Percentiles rank a stretch among this genome's conserved stretches.
Conservation (phyloP, 92 coral and sea anemone species). For the Umimayanthus kanabou region DNA sequence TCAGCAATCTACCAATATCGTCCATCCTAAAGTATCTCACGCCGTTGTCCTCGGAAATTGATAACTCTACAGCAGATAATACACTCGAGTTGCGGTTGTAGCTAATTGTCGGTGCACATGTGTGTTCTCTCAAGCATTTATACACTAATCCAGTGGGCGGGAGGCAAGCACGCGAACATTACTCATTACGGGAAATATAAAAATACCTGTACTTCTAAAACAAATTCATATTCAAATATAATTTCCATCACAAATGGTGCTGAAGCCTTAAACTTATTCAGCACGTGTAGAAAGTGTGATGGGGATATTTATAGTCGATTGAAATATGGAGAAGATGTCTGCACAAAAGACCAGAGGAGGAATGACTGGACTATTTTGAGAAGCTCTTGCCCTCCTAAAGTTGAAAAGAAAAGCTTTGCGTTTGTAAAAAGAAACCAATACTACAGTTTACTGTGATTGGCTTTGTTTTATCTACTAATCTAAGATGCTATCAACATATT, state of each 20-base stretch:
- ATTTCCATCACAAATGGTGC: not conserved
- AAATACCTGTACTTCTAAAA: no score
- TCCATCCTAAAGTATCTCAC: not conserved
- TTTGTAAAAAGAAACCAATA: not conserved
- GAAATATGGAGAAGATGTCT: not conserved
- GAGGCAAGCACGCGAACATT: not conserved
- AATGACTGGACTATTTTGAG: not conserved
- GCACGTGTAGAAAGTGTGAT: not conserved
- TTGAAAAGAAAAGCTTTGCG: not conserved
- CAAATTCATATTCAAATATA: not conserved
- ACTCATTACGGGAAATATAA: not conserved
- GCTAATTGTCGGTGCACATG: not conserved
- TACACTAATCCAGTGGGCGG: not conserved
- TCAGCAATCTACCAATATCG: not conserved
- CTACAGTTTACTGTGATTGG: not conserved
- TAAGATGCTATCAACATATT: conserved; percentile 1
- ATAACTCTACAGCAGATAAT: not conserved
- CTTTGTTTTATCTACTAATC: not conserved
- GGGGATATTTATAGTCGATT: no score
- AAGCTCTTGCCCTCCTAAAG: not conserved
- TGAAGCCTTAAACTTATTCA: no score
- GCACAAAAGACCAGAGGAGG: not conserved
- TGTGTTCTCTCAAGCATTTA: not conserved
- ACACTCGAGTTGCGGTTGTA: not conserved
- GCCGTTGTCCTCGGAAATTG: not conserved